Conservation (phyloP, 2,113 vertebrate species). For the Brachyhypopomus gauderio region DNA sequence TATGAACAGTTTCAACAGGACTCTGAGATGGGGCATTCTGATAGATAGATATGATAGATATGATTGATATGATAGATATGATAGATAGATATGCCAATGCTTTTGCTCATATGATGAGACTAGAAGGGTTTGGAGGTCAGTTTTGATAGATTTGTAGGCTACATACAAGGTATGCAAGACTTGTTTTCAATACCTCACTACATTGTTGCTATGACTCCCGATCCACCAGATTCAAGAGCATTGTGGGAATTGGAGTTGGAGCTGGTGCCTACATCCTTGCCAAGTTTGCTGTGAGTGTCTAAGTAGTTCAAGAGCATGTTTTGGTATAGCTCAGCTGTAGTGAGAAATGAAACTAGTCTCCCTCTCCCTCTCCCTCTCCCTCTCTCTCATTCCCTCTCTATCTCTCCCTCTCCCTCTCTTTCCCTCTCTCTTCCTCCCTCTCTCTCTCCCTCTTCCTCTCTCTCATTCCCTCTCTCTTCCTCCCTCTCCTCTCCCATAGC, state of each 20-base stretch:
- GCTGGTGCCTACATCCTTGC: slow-evolving; percentile 93
- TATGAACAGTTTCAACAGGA: neutral
- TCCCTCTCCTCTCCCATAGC: slow-evolving; percentile 66
- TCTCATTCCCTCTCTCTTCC: neutral
- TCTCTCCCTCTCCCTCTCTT: neutral
- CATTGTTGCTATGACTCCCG: slow-evolving; percentile 6
- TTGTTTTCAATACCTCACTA: neutral
- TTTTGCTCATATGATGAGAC: neutral
- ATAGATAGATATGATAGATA: no score
- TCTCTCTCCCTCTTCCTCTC: neutral
- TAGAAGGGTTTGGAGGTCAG: neutral
- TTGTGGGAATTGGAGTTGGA: slow-evolving; percentile 94
- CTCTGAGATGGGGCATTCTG: no score
- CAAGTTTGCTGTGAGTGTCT: slow-evolving; percentile 90
- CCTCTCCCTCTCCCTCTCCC: neutral
- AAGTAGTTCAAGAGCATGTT: neutral
- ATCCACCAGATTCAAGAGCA: slow-evolving; percentile 86
- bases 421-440: neutral
- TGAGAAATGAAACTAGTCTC: neutral
- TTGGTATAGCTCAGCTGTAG: neutral
- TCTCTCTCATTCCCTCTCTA: neutral
- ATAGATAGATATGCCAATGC: no score
- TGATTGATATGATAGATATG: no score
- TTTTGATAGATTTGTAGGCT: neutral
- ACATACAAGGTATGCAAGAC: slow-evolving; percentile 14